Conservation (phyloP, 1,140 invertebrate species). For the Ceratina australensis region DNA sequence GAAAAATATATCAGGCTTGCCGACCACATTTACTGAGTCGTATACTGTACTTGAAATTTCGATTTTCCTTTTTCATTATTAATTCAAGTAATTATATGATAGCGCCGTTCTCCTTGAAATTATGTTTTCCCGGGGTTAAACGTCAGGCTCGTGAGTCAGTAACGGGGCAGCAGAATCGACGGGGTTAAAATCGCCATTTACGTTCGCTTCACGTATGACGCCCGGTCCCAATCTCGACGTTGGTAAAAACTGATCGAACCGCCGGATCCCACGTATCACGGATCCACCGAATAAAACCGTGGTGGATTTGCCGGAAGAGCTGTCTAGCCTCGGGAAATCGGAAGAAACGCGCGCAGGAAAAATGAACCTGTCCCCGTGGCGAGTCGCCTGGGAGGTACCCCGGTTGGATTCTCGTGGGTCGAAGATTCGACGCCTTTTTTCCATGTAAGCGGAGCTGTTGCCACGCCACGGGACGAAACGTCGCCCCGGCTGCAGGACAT, state of each 20-base stretch:
- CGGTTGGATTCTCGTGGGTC: background rate
- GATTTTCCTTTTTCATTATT: too few relatives aligned
- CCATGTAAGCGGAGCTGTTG: background rate
- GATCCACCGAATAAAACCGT: background rate
- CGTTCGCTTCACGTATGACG: constrained; percentile 41
- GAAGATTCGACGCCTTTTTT: background rate
- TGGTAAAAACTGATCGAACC: constrained; percentile 29
- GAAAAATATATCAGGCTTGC: background rate
- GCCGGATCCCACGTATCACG: constrained; percentile 7
- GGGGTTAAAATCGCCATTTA: constrained; percentile 23
- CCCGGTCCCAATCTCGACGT: background rate
- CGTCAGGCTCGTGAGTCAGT: constrained; percentile 9
- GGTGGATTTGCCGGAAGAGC: constrained; percentile 16
- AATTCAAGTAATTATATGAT: too few relatives aligned
- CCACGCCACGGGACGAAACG: too few relatives aligned
- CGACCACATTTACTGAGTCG: too few relatives aligned
- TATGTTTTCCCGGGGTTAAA: too few relatives aligned
- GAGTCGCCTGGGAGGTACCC: constrained; percentile 2
- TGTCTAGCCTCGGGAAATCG: constrained; percentile 31
- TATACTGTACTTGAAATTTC: too few relatives aligned
- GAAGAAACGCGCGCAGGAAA: constrained; percentile 36
- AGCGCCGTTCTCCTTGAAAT: too few relatives aligned
- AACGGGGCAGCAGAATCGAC: constrained; percentile 24
- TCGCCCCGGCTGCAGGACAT: background rate
- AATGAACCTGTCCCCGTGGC: constrained; percentile 41